A percentile compares a stretch with the other conserved stretches of the same genome.
These are phyloP conservation scores for Capromys pilorides DNA, from an alignment of 2,797 vertebrate genomes.

Conservation along the genomic window DNA sequence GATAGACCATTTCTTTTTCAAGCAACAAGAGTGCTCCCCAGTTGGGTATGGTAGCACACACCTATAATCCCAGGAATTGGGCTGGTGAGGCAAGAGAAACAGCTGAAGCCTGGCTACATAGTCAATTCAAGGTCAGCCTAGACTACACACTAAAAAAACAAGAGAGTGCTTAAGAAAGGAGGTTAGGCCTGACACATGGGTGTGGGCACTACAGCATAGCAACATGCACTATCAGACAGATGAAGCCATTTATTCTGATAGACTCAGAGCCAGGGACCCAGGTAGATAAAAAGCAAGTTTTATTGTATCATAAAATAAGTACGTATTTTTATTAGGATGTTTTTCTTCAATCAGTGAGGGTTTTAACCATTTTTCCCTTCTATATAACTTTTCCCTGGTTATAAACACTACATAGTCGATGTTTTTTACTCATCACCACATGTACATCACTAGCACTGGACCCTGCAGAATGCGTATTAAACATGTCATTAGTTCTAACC, in stretches of 20 bases:
- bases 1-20: background rate
- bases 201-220: background rate
- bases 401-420: background rate
- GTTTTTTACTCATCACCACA: background rate
- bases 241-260: background rate
- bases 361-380: constrained; percentile 20
- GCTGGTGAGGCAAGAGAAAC: background rate
- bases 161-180: background rate
- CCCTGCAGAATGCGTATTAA: background rate
- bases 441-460: background rate
- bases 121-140: background rate
- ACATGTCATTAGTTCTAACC: background rate
- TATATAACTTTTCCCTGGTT: background rate
- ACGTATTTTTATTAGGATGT: background rate
- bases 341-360: background rate
- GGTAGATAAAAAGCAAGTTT: background rate
- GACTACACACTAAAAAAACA: background rate
- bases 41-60: background rate
- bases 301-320: background rate
- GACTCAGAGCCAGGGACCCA: background rate
- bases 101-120: background rate
- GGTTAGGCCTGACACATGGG: background rate
- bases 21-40: background rate
- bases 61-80: background rate
- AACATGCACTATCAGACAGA: background rate